These are phyloP conservation scores for Drosophila bocqueti DNA, from an alignment of 1,140 invertebrate species.

Conservation along the genomic window DNA sequence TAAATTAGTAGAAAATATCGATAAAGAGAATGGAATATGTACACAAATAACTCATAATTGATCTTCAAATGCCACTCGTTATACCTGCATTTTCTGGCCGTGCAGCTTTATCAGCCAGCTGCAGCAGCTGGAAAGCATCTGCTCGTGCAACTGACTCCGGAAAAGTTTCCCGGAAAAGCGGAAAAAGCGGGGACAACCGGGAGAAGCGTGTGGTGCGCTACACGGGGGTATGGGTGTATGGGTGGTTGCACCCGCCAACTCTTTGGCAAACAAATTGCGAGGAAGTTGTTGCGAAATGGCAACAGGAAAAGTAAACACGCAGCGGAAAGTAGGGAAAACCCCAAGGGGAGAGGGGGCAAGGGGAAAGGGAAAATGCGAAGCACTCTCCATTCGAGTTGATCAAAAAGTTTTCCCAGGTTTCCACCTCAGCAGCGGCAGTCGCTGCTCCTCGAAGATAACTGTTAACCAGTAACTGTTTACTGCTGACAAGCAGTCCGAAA, in stretches of 20 bases:
- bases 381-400: constrained; percentile 33
- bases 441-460: constrained; percentile 47
- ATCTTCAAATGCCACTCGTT: neutral
- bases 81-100: neutral
- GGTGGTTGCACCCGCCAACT: constrained; percentile 30
- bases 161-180: constrained; percentile 40
- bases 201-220: neutral
- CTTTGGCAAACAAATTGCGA: constrained; percentile 79
- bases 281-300: constrained; percentile 73
- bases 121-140: constrained; percentile 37
- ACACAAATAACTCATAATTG: neutral
- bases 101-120: constrained; percentile 43
- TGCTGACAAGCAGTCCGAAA: constrained; percentile 26
- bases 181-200: constrained; percentile 3
- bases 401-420: constrained; percentile 47
- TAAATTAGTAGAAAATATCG: neutral
- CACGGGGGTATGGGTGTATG: neutral
- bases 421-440: constrained; percentile 18
- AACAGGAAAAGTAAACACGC: constrained; percentile 75
- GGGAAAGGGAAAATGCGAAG: neutral
- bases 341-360: neutral
- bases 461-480: constrained; percentile 39
- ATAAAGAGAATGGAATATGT: neutral
- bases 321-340: constrained; percentile 32
- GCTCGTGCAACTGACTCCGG: constrained; percentile 40